Conservation (phyloP, 2,888 invertebrate species). For the Limnephilus lunatus region DNA sequence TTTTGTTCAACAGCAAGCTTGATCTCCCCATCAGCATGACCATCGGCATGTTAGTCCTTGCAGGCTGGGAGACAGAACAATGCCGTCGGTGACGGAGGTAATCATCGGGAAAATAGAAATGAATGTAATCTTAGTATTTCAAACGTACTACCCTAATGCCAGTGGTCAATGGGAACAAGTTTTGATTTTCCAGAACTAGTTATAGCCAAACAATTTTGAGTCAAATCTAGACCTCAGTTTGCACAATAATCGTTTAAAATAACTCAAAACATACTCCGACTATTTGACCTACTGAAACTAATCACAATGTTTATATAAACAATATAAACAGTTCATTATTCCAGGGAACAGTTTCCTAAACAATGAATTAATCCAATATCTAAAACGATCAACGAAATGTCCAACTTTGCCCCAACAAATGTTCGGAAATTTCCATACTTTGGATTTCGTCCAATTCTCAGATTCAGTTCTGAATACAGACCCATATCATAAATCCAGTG, state of each 20-base stretch:
- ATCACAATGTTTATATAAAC: not conserved
- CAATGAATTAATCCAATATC: not conserved
- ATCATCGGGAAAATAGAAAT: too few species aligned
- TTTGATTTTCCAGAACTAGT: not conserved
- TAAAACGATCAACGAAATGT: not conserved
- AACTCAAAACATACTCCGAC: not conserved
- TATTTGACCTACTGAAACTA: not conserved
- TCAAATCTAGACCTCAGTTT: not conserved
- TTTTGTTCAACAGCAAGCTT: too few species aligned
- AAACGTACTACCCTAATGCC: too few species aligned
- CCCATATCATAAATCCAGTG: not conserved
- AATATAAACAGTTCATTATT: slow-evolving; percentile 12
- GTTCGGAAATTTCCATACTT: not conserved
- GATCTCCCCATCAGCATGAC: too few species aligned
- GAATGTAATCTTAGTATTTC: too few species aligned
- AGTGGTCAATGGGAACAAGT: not conserved
- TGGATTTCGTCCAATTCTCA: slow-evolving; percentile 8
- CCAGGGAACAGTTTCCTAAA: not conserved
- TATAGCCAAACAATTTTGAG: not conserved
- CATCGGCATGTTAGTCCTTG: too few species aligned
- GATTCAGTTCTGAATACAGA: not conserved
- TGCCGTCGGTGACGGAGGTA: too few species aligned
- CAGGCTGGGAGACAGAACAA: too few species aligned
- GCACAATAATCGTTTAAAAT: not conserved
- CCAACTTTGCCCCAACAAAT: not conserved